Evolutionary conservation across 2,113 vertebrate species (phyloP).

Genomic region (Callocephalon fimbriatum): DNA sequence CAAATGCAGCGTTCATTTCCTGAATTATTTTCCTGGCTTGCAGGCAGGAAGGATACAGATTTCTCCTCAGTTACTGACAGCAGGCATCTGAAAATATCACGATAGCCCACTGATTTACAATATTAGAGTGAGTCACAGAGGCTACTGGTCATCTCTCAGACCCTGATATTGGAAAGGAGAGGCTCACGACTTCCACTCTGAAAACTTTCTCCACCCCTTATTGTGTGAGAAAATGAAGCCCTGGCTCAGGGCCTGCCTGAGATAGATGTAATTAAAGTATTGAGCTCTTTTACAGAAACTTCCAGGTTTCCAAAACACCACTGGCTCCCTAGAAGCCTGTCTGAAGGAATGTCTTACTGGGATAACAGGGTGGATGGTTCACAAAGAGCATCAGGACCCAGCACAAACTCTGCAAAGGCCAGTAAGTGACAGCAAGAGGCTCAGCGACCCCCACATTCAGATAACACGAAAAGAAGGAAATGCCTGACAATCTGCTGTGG

Average conservation of each 20-base stretch:
- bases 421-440: neutral
- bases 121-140: neutral
- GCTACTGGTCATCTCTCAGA: neutral
- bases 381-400: neutral
- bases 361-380: neutral
- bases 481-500: neutral
- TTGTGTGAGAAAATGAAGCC: neutral
- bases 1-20: slow-evolving; percentile 13
- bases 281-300: neutral
- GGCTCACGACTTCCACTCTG: neutral
- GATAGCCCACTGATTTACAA: slow-evolving; percentile 10
- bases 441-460: rapidly evolving
- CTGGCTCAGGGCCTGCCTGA: neutral
- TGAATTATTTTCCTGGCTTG: slow-evolving; percentile 27
- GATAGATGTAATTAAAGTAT: neutral
- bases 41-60: slow-evolving; percentile 17
- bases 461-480: neutral
- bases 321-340: neutral
- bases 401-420: neutral
- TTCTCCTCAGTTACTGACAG: neutral
- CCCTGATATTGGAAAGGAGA: neutral
- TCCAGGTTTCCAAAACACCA: neutral
- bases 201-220: neutral
- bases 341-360: neutral
- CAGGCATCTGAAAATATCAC: neutral